Conservation (phyloP, 2,888 invertebrate species). For the Hypomecis punctinalis region DNA sequence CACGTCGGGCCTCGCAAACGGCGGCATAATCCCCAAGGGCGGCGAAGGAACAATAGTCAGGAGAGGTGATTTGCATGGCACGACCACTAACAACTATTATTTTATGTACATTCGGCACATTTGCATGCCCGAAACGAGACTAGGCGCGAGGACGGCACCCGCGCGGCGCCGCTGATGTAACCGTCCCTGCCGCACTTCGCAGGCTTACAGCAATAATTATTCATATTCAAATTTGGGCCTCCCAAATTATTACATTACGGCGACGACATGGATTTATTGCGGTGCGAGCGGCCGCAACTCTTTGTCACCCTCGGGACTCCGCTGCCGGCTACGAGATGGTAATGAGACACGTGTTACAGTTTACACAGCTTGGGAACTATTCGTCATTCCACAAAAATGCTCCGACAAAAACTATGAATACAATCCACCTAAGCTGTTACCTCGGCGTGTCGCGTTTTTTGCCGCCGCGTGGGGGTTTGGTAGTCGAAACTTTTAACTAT, state of each 20-base stretch:
- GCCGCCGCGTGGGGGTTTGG: constrained; percentile 46
- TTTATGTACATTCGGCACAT: constrained; percentile 72
- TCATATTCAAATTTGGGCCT: constrained; percentile 73
- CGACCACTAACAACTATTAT: constrained; percentile 58
- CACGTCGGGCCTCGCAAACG: constrained; percentile 63
- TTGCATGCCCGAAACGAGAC: constrained; percentile 76
- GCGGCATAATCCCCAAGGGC: constrained; percentile 76
- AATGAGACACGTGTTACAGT: constrained; percentile 71
- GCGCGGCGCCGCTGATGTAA: constrained; percentile 75
- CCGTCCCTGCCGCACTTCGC: constrained; percentile 46
- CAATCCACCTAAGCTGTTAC: constrained; percentile 52
- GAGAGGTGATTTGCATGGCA: constrained; percentile 77
- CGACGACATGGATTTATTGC: constrained; percentile 67
- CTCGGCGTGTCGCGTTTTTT: constrained; percentile 45
- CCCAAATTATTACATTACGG: constrained; percentile 67
- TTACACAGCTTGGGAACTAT: constrained; percentile 64
- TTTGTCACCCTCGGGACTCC: constrained; percentile 54
- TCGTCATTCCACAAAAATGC: constrained; percentile 52
- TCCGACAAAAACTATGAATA: constrained; percentile 61
- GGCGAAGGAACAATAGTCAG: constrained; percentile 71
- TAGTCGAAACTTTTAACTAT: constrained; percentile 35
- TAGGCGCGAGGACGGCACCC: constrained; percentile 61
- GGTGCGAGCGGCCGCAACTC: constrained; percentile 48
- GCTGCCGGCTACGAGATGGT: constrained; percentile 49
- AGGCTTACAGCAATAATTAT: constrained; percentile 47